Evolutionary conservation across 2,113 vertebrate species (phyloP).

Genomic region (Marcusenius ussheri): DNA sequence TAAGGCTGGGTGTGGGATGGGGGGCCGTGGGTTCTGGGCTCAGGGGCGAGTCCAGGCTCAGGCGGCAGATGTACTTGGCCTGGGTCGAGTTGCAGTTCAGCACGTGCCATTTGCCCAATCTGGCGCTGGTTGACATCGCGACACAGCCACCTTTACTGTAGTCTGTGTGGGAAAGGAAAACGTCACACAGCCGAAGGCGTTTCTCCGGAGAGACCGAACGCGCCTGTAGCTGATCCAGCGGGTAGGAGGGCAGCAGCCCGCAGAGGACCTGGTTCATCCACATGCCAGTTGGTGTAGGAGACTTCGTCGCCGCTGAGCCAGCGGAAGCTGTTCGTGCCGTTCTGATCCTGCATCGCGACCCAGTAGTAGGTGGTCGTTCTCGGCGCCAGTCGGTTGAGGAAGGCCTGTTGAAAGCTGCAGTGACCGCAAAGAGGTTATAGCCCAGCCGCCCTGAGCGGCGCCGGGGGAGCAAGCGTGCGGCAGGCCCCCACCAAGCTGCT

Average conservation of each 20-base stretch:
- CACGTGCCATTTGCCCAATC: slow-evolving; percentile 88
- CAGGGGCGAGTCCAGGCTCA: slow-evolving; percentile 71
- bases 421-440: background rate
- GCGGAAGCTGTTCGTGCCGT: slow-evolving; percentile 63
- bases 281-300: slow-evolving; percentile 88
- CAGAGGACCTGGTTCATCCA: slow-evolving; percentile 78
- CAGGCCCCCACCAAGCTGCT: background rate
- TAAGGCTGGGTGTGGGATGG: slow-evolving; percentile 77
- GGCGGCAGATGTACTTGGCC: slow-evolving; percentile 90
- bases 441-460: background rate
- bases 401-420: slow-evolving; percentile 88
- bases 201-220: background rate
- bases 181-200: background rate
- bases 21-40: slow-evolving; percentile 67
- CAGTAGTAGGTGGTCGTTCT: slow-evolving; percentile 79
- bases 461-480: background rate
- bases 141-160: slow-evolving; percentile 76
- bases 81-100: slow-evolving; percentile 67
- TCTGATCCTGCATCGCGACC: slow-evolving; percentile 78
- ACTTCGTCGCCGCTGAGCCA: slow-evolving; percentile 85
- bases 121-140: slow-evolving; percentile 74
- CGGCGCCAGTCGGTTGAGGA: slow-evolving; percentile 81
- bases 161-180: slow-evolving; percentile 42
- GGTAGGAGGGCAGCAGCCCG: background rate
- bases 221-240: background rate